Evolutionary conservation across 2,113 vertebrate genomes (phyloP).

Genomic region (Actenoides hombroni): DNA sequence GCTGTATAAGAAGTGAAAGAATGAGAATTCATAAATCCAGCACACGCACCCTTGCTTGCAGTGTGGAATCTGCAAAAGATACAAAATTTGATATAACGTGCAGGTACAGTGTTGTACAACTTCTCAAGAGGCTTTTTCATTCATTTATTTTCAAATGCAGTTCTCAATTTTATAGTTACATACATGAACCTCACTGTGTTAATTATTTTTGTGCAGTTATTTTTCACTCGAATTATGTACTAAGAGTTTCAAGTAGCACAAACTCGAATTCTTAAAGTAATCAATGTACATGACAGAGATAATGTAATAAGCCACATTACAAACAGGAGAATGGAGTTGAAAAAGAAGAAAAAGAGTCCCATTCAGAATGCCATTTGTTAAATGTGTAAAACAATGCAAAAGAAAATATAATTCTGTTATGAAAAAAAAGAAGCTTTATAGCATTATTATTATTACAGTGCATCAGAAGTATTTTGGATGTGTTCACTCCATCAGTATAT

Average conservation of each 20-base stretch:
- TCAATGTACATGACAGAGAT: neutral
- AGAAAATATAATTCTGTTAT: neutral
- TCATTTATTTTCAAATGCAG: neutral
- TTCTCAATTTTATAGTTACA: neutral
- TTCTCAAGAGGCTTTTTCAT: neutral
- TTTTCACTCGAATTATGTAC: neutral
- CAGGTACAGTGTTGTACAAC: neutral
- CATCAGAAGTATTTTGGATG: no score
- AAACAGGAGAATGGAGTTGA: neutral
- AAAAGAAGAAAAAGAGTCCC: neutral
- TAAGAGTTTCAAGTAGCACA: neutral
- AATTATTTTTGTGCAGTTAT: neutral
- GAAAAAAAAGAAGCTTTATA: neutral
- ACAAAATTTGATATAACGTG: neutral
- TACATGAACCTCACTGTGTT: neutral
- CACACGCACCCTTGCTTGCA: neutral
- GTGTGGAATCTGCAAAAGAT: neutral
- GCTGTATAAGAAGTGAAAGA: neutral
- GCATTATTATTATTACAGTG: neutral
- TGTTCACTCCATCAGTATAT: no score
- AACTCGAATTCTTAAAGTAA: neutral
- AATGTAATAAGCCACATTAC: neutral
- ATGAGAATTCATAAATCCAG: neutral
- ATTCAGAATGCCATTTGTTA: neutral
- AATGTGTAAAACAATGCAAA: neutral